A percentile compares a stretch with the other conserved stretches of the same genome.
These are phyloP conservation scores for Hemitrygon akajei DNA, from an alignment of 2,797 vertebrate species.

Conservation along the genomic window DNA sequence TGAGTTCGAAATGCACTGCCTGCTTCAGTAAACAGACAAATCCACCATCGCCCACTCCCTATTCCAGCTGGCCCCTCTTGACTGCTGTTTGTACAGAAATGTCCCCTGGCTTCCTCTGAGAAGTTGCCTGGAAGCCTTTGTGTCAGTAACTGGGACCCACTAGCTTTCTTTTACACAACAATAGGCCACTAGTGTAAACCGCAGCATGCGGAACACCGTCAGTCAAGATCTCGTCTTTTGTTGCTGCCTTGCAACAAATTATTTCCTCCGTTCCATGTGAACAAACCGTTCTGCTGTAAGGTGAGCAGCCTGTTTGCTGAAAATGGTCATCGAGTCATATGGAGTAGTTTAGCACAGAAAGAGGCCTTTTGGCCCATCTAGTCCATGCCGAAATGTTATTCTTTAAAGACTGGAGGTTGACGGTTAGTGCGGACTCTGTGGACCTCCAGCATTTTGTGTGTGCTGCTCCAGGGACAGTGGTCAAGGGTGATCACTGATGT, in stretches of 20 bases:
- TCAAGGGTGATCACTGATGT: neutral
- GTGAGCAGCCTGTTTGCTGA: neutral
- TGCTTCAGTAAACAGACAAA: slow-evolving; percentile 16
- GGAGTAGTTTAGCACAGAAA: no score
- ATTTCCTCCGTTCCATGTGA: neutral
- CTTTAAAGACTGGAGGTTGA: no score
- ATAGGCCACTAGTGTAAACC: neutral
- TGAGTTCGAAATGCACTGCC: neutral
- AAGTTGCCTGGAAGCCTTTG: neutral
- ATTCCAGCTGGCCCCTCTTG: neutral
- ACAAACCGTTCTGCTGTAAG: neutral
- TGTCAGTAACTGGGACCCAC: neutral
- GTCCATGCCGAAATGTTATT: no score
- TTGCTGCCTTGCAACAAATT: no score
- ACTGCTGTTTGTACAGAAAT: neutral
- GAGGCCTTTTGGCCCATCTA: no score
- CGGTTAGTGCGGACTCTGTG: no score
- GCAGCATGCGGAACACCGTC: neutral
- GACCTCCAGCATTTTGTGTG: no score
- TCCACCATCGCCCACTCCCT: neutral
- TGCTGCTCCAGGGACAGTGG: no score
- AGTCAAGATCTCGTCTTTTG: neutral
- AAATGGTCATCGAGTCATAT: no score
- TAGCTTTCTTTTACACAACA: neutral
- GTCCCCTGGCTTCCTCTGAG: neutral